Conservation (phyloP, 2,888 invertebrate species). For the Galerucella calmariensis region DNA sequence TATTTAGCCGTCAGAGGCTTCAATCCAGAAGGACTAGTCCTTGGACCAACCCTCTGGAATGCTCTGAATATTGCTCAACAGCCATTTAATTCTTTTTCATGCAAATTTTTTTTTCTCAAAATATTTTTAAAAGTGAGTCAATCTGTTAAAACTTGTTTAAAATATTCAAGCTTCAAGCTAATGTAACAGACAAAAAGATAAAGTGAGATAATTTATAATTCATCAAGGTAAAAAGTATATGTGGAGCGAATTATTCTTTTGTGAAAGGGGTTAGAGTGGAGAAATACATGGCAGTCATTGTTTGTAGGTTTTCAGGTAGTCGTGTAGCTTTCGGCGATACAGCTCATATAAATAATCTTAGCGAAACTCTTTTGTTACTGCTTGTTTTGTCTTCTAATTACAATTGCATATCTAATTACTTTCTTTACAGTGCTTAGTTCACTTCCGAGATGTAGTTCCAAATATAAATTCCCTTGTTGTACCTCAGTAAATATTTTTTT, state of each 20-base stretch:
- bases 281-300: constrained; percentile 25
- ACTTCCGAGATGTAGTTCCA: background rate
- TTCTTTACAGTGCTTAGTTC: constrained; percentile 8
- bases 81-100: no score
- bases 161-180: background rate
- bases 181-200: constrained; percentile 23
- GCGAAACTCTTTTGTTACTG: constrained; percentile 42
- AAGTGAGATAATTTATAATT: constrained; percentile 27
- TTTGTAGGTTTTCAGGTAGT: constrained; percentile 39
- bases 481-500: no score
- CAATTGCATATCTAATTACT: constrained; percentile 40
- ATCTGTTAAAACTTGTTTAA: background rate
- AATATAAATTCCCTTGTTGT: no score
- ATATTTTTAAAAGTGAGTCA: background rate
- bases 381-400: constrained; percentile 40
- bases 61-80: no score
- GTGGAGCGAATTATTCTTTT: constrained; percentile 22
- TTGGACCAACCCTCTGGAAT: no score
- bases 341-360: constrained; percentile 42
- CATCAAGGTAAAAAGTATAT: constrained; percentile 26
- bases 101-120: no score
- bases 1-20: no score
- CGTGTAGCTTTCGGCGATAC: constrained; percentile 38
- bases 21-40: no score
- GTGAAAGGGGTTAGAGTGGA: constrained; percentile 29